These are phyloP conservation scores for Sitta carolinensis DNA, from an alignment of 2,797 vertebrate species.

Conservation along the genomic window DNA sequence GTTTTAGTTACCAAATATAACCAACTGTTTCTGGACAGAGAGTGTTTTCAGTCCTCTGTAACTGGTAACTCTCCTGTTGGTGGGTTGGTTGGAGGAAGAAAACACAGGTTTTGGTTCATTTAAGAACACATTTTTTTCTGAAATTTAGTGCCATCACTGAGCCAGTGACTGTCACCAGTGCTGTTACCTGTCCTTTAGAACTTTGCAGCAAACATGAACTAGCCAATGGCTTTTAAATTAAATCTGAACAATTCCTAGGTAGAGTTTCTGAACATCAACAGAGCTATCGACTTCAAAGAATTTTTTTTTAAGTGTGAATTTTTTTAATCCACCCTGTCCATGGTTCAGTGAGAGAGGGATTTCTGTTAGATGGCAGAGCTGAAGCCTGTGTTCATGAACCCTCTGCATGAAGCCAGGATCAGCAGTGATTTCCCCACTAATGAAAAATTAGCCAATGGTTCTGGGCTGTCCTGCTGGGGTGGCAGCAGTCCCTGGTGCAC, in stretches of 20 bases:
- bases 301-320: background rate
- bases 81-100: background rate
- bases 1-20: background rate
- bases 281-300: background rate
- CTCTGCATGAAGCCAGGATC: constrained; percentile 38
- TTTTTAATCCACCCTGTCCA: constrained; percentile 55
- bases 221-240: background rate
- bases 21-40: background rate
- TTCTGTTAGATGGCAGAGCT: background rate
- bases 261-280: background rate
- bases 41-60: background rate
- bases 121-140: background rate
- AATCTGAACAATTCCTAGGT: background rate
- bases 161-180: background rate
- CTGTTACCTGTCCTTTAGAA: background rate
- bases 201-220: background rate
- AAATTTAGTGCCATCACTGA: background rate
- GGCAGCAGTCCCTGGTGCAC: background rate
- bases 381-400: background rate
- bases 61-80: background rate
- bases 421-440: background rate
- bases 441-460: rapidly evolving
- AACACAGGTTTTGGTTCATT: background rate
- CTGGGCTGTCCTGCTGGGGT: background rate
- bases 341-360: background rate